phyloP scores from a whole-genome alignment of 1,140 invertebrate genomes.

The Rhizoglyphus robini region DNA sequence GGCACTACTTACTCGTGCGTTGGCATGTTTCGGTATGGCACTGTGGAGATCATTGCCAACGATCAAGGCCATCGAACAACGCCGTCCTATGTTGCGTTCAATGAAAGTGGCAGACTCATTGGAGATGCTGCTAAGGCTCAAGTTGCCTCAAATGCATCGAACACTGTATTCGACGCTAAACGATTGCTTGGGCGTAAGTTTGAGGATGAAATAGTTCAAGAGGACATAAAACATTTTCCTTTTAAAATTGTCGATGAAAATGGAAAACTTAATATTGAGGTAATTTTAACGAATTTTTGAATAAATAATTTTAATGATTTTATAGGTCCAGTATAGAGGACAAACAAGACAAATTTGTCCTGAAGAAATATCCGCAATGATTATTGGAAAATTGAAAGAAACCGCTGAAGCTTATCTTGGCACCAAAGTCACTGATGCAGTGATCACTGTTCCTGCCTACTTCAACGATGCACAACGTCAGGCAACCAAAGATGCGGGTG shows the following conservation, averaged over 20 bases:
- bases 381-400: slow-evolving; percentile 71
- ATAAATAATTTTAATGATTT: slow-evolving; percentile 49
- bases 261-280: slow-evolving; percentile 75
- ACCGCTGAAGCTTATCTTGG: slow-evolving; percentile 87
- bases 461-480: slow-evolving; percentile 58
- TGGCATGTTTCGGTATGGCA: slow-evolving; percentile 68
- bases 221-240: slow-evolving; percentile 93
- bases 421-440: slow-evolving; percentile 67
- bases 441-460: slow-evolving; percentile 75
- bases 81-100: slow-evolving; percentile 44
- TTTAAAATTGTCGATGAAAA: slow-evolving; percentile 75
- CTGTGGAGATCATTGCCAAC: slow-evolving; percentile 75
- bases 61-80: slow-evolving; percentile 42
- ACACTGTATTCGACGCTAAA: slow-evolving; percentile 34
- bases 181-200: slow-evolving; percentile 77
- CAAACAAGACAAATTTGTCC: slow-evolving; percentile 41
- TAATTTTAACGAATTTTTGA: no score
- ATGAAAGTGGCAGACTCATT: slow-evolving; percentile 70
- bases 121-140: slow-evolving; percentile 94
- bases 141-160: slow-evolving; percentile 90
- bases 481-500: slow-evolving; percentile 70
- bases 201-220: slow-evolving; percentile 73
- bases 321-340: slow-evolving; percentile 39
- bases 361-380: slow-evolving; percentile 45
- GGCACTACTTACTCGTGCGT: slow-evolving; percentile 39